These are phyloP conservation scores for Hippoglossus hippoglossus DNA, from an alignment of 2,797 vertebrate genomes.

Conservation along the genomic window DNA sequence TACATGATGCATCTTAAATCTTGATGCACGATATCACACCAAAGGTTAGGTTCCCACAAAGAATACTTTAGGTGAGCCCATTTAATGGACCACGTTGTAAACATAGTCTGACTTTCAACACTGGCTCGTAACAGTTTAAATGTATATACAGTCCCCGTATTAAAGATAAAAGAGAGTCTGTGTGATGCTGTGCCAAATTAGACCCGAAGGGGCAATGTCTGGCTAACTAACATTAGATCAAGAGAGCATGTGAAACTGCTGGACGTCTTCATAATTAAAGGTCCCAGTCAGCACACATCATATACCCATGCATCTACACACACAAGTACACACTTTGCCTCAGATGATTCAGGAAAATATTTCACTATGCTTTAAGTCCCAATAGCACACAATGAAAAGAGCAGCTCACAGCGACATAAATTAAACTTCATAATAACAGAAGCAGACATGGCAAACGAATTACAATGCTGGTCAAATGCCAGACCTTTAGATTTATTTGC, in stretches of 20 bases:
- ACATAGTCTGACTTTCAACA: conserved; percentile 60
- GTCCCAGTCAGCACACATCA: conserved; percentile 10
- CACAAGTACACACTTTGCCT: no score
- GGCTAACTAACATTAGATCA: conserved; percentile 56
- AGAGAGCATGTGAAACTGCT: conserved; percentile 50
- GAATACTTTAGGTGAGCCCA: conserved; percentile 41
- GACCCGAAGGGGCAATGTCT: conserved; percentile 35
- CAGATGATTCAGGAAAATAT: conserved; percentile 26
- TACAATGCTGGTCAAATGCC: conserved; percentile 25
- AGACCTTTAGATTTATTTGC: conserved; percentile 24
- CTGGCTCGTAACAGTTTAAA: conserved; percentile 61
- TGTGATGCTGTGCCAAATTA: conserved; percentile 68
- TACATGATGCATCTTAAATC: conserved; percentile 34
- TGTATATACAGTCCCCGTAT: conserved; percentile 50
- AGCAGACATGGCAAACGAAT: conserved; percentile 34
- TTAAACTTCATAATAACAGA: conserved; percentile 32
- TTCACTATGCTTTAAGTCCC: conserved; percentile 36
- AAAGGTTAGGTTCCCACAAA: conserved; percentile 49
- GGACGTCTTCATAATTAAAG: conserved; percentile 58
- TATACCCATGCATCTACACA: background rate
- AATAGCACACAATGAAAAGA: conserved; percentile 19
- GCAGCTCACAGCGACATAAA: conserved; percentile 20
- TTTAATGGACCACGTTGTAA: conserved; percentile 63
- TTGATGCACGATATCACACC: conserved; percentile 35
- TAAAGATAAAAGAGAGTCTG: conserved; percentile 68